A percentile compares a stretch with the other conserved stretches of the same genome.
phyloP scores from a whole-genome alignment of 1,140 invertebrate genomes.

The Aphaenogaster ashmeadi region DNA sequence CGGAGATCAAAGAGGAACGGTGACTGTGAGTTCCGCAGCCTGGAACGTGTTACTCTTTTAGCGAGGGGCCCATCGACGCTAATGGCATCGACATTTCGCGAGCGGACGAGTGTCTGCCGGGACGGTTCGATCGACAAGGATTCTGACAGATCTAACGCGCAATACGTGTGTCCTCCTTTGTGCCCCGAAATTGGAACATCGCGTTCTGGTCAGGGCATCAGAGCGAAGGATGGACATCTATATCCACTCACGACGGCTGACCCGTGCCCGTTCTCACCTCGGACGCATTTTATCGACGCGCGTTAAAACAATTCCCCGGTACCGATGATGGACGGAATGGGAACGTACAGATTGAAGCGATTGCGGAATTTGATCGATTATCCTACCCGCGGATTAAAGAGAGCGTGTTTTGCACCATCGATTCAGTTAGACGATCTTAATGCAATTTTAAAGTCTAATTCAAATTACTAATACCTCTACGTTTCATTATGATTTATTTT shows the following conservation, averaged over 20 bases:
- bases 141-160: constrained; percentile 43
- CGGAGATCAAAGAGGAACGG: constrained; percentile 72
- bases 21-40: constrained; percentile 42
- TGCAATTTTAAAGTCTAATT: neutral
- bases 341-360: constrained; percentile 32
- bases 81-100: constrained; percentile 61
- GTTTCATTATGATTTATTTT: constrained; percentile 3
- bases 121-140: constrained; percentile 39
- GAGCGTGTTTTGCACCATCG: neutral
- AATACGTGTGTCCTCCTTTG: constrained; percentile 45
- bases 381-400: neutral
- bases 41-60: constrained; percentile 69
- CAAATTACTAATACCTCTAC: neutral
- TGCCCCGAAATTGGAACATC: constrained; percentile 71
- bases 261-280: constrained; percentile 67
- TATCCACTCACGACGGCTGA: constrained; percentile 55
- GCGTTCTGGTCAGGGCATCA: constrained; percentile 48
- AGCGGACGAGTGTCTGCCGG: constrained; percentile 10
- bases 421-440: neutral
- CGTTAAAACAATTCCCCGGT: constrained; percentile 57
- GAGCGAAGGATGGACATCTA: constrained; percentile 64
- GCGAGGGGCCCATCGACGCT: constrained; percentile 24
- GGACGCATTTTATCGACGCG: constrained; percentile 51
- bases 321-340: constrained; percentile 56
- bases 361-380: constrained; percentile 47